These are phyloP conservation scores for Thecophora atra DNA, from an alignment of 2,888 invertebrate genomes.

Conservation along the genomic window DNA sequence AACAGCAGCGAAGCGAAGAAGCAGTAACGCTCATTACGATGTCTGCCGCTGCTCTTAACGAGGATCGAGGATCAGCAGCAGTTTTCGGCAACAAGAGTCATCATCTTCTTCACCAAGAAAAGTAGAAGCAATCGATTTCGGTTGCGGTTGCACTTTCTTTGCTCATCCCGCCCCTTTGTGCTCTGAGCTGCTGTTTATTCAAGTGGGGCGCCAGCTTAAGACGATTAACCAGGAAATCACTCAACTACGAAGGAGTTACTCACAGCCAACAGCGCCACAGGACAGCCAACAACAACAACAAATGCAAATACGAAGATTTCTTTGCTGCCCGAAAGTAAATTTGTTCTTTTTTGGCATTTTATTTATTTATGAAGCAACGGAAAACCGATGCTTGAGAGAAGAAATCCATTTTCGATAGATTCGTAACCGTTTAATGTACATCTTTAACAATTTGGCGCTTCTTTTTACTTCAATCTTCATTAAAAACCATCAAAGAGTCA, in stretches of 20 bases:
- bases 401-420: no score
- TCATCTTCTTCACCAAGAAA: no score
- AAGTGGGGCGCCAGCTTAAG: constrained; percentile 23
- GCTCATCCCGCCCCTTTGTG: constrained; percentile 35
- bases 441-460: no score
- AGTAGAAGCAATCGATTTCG: neutral
- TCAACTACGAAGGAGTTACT: neutral
- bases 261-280: neutral
- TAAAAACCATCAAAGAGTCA: no score
- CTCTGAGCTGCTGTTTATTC: constrained; percentile 12
- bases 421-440: no score
- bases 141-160: neutral
- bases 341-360: no score
- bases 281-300: neutral
- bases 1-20: constrained; percentile 15
- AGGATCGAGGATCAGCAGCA: constrained; percentile 24
- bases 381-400: no score
- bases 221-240: neutral
- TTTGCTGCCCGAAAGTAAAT: no score
- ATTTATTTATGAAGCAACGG: no score
- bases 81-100: neutral
- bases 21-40: constrained; percentile 31
- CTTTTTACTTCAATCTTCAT: no score
- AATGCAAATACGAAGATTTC: neutral
- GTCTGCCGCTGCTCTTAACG: constrained; percentile 35